Conservation (phyloP, 2,113 vertebrate genomes). For the Pelmatolapia mariae region DNA sequence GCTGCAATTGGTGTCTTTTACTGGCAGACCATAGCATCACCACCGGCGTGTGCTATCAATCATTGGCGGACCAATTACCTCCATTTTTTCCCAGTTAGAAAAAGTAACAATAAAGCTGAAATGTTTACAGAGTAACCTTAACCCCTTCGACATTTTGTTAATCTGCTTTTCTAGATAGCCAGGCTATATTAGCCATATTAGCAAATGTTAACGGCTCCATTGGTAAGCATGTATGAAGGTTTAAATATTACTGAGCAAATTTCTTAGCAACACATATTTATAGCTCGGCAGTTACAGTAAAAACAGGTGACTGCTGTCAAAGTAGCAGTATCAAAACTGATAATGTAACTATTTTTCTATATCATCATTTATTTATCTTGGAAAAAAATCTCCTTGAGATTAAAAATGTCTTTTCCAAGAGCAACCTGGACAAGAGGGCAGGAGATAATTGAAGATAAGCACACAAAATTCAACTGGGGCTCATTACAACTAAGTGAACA, state of each 20-base stretch:
- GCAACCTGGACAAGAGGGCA: background rate
- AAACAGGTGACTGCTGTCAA: background rate
- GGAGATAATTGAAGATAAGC: background rate
- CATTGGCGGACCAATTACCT: background rate
- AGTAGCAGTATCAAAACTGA: background rate
- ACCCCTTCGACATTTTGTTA: background rate
- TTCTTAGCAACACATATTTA: background rate
- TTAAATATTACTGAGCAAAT: background rate
- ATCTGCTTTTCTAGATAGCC: background rate
- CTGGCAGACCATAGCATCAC: background rate
- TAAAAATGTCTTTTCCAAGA: background rate
- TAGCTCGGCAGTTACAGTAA: background rate
- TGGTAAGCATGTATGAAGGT: background rate
- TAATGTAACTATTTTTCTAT: background rate
- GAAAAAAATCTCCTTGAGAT: background rate
- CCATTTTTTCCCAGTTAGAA: background rate
- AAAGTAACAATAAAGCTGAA: background rate
- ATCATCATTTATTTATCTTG: background rate
- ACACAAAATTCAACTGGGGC: background rate
- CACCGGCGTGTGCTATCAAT: fast-evolving
- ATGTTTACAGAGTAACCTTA: background rate
- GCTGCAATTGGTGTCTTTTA: background rate
- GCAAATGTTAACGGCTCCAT: background rate
- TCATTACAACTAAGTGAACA: background rate
- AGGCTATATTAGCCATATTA: background rate